These are phyloP conservation scores for Tenebrosternarchus preto DNA, from an alignment of 2,113 vertebrate species.

Conservation along the genomic window DNA sequence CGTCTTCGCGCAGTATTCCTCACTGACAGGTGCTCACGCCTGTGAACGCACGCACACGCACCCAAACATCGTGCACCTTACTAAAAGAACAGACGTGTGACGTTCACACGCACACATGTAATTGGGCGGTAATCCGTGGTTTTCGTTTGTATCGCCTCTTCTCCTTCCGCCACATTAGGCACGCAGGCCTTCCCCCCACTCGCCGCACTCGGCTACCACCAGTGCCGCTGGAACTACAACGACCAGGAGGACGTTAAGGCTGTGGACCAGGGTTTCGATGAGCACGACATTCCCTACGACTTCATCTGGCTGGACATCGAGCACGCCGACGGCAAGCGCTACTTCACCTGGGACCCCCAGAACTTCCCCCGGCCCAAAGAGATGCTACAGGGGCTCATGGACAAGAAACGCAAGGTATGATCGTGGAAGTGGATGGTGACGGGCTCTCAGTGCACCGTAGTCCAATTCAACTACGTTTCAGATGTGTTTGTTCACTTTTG, in stretches of 20 bases:
- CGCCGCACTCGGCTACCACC: constrained; percentile 86
- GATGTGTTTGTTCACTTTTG: too few species aligned
- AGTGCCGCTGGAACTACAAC: constrained; percentile 97
- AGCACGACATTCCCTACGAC: constrained; percentile 87
- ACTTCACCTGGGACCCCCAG: constrained; percentile 93
- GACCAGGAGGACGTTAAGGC: constrained; percentile 86
- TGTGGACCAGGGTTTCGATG: constrained; percentile 84
- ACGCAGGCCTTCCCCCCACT: constrained; percentile 90
- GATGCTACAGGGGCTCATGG: constrained; percentile 80
- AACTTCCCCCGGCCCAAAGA: constrained; percentile 82
- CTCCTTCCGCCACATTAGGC: constrained; percentile 66
- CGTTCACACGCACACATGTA: neutral
- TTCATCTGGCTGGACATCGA: constrained; percentile 96
- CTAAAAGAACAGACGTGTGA: neutral
- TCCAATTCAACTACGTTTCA: too few species aligned
- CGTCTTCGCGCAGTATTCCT: constrained; percentile 83
- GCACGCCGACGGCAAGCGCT: constrained; percentile 92
- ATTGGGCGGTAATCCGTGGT: neutral
- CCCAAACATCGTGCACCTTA: neutral
- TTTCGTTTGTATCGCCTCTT: neutral
- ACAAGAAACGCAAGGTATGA: constrained; percentile 84
- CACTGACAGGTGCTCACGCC: constrained; percentile 81
- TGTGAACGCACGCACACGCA: neutral
- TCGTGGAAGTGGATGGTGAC: neutral
- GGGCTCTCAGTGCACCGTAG: too few species aligned